Base-by-base conservation (phyloP, 2,888 invertebrate genomes). In the Asteroscopus sphinx region DNA sequence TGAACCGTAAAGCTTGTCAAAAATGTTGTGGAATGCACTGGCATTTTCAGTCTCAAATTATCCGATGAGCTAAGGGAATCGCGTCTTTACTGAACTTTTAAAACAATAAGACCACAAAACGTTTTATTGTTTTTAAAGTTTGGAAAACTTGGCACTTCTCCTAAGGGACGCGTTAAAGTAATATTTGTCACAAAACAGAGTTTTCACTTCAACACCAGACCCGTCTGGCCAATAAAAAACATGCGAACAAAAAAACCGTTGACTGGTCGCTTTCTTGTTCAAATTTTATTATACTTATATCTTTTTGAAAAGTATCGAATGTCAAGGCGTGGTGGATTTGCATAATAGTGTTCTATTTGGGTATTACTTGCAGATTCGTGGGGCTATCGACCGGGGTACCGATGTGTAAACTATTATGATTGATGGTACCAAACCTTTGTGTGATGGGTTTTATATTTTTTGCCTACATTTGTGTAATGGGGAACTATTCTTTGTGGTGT, bases 211-310 rank as follows among this genome's bases (percentile, higher is more conserved):
- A 48, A 52, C 32, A 39, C 35, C 9, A 36, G 59, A 28, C 37
- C 7, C 46, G 45, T 60, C 42, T 59, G 26, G 30, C 13, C 44
- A 66, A 59, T 58, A 68, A 65, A 61, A 56, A 48, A 17, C 35
- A 17, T 41, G n/a, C 12, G 16, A 57, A 45, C 35, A 57, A 64
- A 63, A n/a, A 54, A 56, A 9, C 52, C n/a, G 44, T 56, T 54
- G 58, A 63, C 53, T 55, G 51, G 60, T 52, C 71, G 39, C 8
- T 65, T 73, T 45, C 28, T 41, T 16, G 58, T 74, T 71, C 32
- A 54, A 59, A 68, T 60, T 40, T 45, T 57, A 65, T 68, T 54
- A n/a, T n/a, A n/a, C n/a, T n/a, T n/a, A n/a, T n/a, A n/a, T 56
- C 25, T 41, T 63, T 65, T 68, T 49, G 33, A 62, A 12, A 42